Conservation (phyloP, 1,140 invertebrate species). For the Paramacrobiotus metropolitanus region DNA sequence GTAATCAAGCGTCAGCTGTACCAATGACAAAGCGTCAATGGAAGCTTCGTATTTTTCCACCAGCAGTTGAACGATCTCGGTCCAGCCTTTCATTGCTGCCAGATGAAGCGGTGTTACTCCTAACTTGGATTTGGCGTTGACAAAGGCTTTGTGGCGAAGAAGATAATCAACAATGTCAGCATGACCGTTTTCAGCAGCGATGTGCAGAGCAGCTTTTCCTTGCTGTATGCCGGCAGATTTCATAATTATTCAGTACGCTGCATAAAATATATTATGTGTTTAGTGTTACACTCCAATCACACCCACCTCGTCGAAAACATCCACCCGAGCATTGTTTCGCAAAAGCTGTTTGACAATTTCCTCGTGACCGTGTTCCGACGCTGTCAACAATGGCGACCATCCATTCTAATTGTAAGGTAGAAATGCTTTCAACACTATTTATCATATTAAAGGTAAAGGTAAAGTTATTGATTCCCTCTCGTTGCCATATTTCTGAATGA, state of each 20-base stretch:
- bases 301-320: conserved; percentile 8
- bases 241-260: background rate
- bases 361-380: conserved; percentile 36
- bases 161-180: conserved; percentile 68
- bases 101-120: conserved; percentile 35
- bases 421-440: conserved; percentile 5
- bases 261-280: too few relatives aligned
- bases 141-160: conserved; percentile 88
- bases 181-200: conserved; percentile 80
- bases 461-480: conserved; percentile 46
- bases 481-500: conserved; percentile 39
- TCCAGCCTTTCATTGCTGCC: conserved; percentile 81
- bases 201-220: conserved; percentile 73
- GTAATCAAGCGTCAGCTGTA: conserved; percentile 49
- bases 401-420: conserved; percentile 34
- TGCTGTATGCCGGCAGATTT: conserved; percentile 16
- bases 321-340: conserved; percentile 45
- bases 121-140: conserved; percentile 66
- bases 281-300: too few relatives aligned
- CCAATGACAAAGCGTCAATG: conserved; percentile 75
- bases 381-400: conserved; percentile 86
- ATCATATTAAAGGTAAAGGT: conserved; percentile 50
- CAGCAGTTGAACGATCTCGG: conserved; percentile 58
- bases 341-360: conserved; percentile 52
- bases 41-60: conserved; percentile 79